Conservation (phyloP, 2,113 vertebrate species). For the Saccopteryx leptura region DNA sequence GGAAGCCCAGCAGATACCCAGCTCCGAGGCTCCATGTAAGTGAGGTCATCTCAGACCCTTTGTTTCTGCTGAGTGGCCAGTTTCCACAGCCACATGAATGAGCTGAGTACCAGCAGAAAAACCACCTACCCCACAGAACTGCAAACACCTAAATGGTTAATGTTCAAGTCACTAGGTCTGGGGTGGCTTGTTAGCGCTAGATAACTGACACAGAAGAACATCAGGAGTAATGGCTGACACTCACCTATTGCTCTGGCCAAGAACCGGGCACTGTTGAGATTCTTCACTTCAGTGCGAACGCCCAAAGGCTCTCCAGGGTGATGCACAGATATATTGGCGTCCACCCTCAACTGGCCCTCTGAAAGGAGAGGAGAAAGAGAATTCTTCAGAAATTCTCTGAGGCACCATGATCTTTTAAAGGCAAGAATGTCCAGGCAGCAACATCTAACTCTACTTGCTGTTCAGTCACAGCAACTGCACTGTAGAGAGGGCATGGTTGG, state of each 20-base stretch:
- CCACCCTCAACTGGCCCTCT: constrained; percentile 98
- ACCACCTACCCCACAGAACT: background rate
- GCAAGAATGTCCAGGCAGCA: background rate
- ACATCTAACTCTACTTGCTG: background rate
- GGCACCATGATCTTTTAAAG: background rate
- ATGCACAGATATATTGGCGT: constrained; percentile 98
- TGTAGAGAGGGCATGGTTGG: background rate
- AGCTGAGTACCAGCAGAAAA: background rate
- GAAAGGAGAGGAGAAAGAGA: constrained; percentile 66
- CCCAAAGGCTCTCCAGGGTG: constrained; percentile 93
- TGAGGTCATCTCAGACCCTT: background rate
- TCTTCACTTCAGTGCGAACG: constrained; percentile 97
- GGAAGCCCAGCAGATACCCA: background rate
- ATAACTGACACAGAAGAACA: background rate
- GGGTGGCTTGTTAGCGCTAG: background rate
- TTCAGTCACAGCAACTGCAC: background rate
- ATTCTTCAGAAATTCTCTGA: background rate
- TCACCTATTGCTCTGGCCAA: constrained; percentile 96
- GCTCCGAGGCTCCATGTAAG: background rate
- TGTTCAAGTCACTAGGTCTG: background rate
- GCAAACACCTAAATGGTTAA: background rate
- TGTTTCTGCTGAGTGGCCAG: background rate
- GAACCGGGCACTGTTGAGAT: constrained; percentile 97
- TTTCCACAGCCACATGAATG: background rate
- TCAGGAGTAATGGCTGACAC: background rate